Conservation (phyloP, 2,888 invertebrate species). For the Ptychoptera albimana region DNA sequence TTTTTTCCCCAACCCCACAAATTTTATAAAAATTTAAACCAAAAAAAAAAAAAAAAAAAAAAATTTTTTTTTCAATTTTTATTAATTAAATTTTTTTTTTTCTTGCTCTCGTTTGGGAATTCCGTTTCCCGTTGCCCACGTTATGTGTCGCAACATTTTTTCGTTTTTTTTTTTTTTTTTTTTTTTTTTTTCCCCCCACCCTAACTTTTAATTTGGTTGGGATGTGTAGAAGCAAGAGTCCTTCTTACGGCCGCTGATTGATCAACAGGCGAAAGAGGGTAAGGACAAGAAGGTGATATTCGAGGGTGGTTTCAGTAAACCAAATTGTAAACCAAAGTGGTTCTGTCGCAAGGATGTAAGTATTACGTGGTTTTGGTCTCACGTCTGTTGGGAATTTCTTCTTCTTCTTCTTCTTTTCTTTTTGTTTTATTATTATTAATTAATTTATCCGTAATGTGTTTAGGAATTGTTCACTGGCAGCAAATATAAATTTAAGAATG, state of each 20-base stretch:
- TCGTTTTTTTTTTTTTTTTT: too few species aligned
- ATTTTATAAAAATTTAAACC: too few species aligned
- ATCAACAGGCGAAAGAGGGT: conserved; percentile 87
- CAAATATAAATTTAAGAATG: conserved; percentile 90
- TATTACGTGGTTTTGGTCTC: too few species aligned
- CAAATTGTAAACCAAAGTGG: conserved; percentile 91
- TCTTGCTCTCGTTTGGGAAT: too few species aligned
- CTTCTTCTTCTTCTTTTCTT: not conserved
- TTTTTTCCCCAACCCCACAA: too few species aligned
- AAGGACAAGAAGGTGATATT: conserved; percentile 91
- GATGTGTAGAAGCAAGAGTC: conserved; percentile 71
- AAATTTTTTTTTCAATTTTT: too few species aligned
- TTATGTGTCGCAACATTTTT: too few species aligned
- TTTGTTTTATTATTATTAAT: not conserved
- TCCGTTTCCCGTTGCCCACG: too few species aligned
- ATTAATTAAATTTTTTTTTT: too few species aligned
- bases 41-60: too few species aligned
- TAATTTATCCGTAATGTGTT: conserved; percentile 8
- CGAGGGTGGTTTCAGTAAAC: conserved; percentile 89
- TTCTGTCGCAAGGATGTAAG: conserved; percentile 82
- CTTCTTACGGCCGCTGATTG: conserved; percentile 87
- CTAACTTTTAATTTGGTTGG: conserved; percentile 9
- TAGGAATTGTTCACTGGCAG: conserved; percentile 91
- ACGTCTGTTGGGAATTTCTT: not conserved
- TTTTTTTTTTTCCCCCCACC: too few species aligned